Evolutionary conservation across 2,888 invertebrate species (phyloP).

Genomic region (Mythimna impura): DNA sequence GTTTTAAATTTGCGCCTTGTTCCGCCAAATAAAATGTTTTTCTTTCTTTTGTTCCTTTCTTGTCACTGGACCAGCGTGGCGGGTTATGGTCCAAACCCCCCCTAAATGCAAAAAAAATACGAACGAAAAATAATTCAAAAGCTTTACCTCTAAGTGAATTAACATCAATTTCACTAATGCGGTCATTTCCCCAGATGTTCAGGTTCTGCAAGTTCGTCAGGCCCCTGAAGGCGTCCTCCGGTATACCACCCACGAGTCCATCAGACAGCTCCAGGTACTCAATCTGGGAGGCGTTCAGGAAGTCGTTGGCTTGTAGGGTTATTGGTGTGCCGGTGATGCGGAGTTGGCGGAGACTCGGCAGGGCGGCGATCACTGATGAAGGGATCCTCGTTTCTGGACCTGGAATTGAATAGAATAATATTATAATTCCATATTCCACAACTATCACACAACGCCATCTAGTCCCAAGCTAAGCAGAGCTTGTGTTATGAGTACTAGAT

Average conservation of each 20-base stretch:
- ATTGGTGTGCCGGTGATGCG: conserved; percentile 48
- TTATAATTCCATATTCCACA: no score
- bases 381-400: conserved; percentile 42
- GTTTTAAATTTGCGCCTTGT: no score
- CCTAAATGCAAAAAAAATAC: no score
- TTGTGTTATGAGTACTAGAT: no score
- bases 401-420: conserved; percentile 10
- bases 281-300: conserved; percentile 11
- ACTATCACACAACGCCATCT: no score
- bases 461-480: no score
- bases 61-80: no score
- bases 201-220: conserved; percentile 51
- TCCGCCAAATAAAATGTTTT: no score
- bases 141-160: conserved; percentile 56
- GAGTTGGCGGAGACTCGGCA: conserved; percentile 51
- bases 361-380: conserved; percentile 23
- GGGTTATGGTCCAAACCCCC: no score
- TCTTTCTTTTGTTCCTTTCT: no score
- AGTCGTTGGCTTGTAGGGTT: conserved; percentile 24
- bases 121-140: not conserved
- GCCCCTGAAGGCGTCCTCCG: conserved; percentile 58
- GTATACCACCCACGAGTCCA: conserved; percentile 35
- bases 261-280: conserved; percentile 49
- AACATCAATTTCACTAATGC: conserved; percentile 43
- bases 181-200: conserved; percentile 61